Base-by-base conservation (phyloP, 2,888 invertebrate species). In the Clepsis dumicolana region DNA sequence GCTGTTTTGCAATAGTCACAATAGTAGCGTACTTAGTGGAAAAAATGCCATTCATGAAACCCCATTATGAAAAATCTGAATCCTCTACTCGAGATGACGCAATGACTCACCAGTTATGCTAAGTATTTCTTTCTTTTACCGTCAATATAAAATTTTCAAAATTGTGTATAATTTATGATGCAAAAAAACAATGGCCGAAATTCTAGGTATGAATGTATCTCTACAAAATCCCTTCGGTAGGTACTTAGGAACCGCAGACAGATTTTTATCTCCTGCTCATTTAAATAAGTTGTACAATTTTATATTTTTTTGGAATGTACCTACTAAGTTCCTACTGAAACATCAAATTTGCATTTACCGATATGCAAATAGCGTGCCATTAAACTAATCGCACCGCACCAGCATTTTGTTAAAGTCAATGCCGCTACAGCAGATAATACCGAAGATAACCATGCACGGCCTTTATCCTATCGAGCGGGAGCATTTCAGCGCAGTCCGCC, bases 351-450 rank as follows among this genome's bases (percentile, higher is more conserved):
- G 63, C 74, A 75, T 76, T 71, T 75, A 70, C 74, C 73, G 76
- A 77, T 85, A 90, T 90, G 89, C 82, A 86, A 90, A 91, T 87
- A 72, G 74, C 79, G 88, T 78, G 80, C 89, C 81, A 88, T 81
- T 89, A 88, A 79, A 79, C 75, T 86, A 85, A 87, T 87, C 85
- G 82, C 73, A 54, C 21, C 48, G 35, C 16, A 83, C 86, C 85
- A 83, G 82, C 85, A 87, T 85, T 77, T 76, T 75, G 76, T 77
- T 78, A 75, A 77, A 78, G 81, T 75, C 79, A 81, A 80, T 83
- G 80, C 77, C 78, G 79, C 77, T 79, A 79, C 73, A 75, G 64
- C 66, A 70, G 88, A 89, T 87, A 87, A 82, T 72, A 64, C 29
- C 21, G 77, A 21, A 27, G 87, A 87, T 87, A 88, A 84, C 77